phyloP scores from a whole-genome alignment of 2,113 vertebrate species.

The Phalacrocorax pelagicus region DNA sequence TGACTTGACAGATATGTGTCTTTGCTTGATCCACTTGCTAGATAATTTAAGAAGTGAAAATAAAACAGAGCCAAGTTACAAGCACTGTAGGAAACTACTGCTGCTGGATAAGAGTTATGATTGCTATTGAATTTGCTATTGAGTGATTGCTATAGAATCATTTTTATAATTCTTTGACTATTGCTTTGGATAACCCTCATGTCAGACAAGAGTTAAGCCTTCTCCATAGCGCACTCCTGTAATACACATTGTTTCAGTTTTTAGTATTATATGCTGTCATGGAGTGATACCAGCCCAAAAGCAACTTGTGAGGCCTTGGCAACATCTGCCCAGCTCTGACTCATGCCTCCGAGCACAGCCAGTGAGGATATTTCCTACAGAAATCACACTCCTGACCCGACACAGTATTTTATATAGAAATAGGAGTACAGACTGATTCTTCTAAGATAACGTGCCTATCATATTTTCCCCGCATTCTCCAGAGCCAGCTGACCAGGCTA shows the following conservation, averaged over 20 bases:
- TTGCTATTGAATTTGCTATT: not conserved
- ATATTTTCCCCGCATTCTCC: not conserved
- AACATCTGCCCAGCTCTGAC: not conserved
- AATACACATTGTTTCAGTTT: not conserved
- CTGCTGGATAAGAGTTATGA: not conserved
- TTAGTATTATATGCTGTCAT: not conserved
- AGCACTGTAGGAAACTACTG: not conserved
- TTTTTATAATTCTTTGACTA: not conserved
- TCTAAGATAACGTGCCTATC: not conserved
- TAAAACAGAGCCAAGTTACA: not conserved
- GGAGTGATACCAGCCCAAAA: not conserved
- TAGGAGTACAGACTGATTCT: not conserved
- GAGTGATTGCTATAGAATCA: accelerated
- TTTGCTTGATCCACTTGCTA: not conserved
- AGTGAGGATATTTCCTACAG: not conserved
- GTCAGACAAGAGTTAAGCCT: not conserved
- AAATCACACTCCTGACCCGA: not conserved
- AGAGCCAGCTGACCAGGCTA: not conserved
- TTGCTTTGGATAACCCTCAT: not conserved
- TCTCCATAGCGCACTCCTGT: not conserved
- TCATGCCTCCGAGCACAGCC: not conserved
- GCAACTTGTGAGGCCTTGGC: not conserved
- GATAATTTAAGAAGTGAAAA: not conserved
- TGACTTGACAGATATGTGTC: not conserved
- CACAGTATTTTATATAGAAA: not conserved